Percentiles rank a stretch among this genome's conserved stretches.
phyloP scores from a whole-genome alignment of 2,113 vertebrate genomes.

The Anhinga rufa region DNA sequence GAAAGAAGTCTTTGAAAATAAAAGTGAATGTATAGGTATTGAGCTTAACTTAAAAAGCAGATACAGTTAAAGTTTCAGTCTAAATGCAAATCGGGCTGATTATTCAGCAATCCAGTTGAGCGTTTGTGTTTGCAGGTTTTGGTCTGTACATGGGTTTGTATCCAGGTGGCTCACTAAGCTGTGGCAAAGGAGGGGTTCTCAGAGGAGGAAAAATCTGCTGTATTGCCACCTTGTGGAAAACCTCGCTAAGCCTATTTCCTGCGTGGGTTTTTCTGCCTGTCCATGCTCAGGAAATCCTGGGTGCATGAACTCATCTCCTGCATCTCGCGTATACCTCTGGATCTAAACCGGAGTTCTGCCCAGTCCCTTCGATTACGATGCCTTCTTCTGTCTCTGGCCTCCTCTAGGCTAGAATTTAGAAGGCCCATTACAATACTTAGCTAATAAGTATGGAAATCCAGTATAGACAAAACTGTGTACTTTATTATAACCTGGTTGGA shows the following conservation, averaged over 20 bases:
- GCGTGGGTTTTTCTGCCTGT: background rate
- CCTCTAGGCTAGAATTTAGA: background rate
- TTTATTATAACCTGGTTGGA: background rate
- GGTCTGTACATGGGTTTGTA: background rate
- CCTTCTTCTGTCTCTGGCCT: background rate
- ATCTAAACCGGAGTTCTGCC: background rate
- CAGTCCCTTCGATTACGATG: background rate
- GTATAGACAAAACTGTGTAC: background rate
- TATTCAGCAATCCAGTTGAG: background rate
- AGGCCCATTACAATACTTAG: background rate
- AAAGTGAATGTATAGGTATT: background rate
- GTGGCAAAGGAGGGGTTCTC: background rate
- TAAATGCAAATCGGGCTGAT: background rate
- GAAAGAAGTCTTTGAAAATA: background rate
- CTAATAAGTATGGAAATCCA: background rate
- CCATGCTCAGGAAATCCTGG: rapidly evolving
- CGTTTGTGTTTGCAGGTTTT: background rate
- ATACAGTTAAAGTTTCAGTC: background rate
- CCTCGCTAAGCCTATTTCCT: background rate
- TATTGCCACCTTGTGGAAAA: background rate
- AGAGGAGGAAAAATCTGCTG: background rate
- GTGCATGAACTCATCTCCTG: background rate
- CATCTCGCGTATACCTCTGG: background rate
- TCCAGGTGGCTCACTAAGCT: background rate
- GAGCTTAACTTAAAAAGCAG: background rate